phyloP scores from a whole-genome alignment of 1,140 invertebrate genomes.

The Cotesia glomerata region DNA sequence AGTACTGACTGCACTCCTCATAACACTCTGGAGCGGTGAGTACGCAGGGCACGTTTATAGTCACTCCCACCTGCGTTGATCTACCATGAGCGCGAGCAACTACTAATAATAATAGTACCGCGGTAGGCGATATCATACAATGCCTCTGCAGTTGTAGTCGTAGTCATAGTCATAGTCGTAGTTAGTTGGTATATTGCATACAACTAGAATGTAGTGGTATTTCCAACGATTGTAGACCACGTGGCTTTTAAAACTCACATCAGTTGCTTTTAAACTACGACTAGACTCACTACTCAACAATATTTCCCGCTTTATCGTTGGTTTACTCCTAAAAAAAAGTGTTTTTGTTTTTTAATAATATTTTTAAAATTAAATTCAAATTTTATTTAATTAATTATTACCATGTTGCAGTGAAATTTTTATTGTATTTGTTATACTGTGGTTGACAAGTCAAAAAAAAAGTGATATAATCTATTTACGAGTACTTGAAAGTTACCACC shows the following conservation, averaged over 20 bases:
- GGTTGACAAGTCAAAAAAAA: slow-evolving; percentile 4
- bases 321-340: not conserved
- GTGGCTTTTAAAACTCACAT: no score
- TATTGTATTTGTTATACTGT: not conserved
- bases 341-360: not conserved
- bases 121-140: slow-evolving; percentile 34
- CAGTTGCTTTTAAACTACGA: no score
- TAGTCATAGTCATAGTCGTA: not conserved
- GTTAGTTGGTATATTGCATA: slow-evolving; percentile 24
- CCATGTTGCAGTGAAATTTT: no score
- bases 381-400: not conserved
- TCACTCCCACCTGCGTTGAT: slow-evolving; percentile 61
- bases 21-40: slow-evolving; percentile 14
- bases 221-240: no score
- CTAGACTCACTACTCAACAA: not conserved
- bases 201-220: not conserved
- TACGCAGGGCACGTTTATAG: slow-evolving; percentile 49
- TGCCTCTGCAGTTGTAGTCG: no score
- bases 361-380: no score
- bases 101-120: slow-evolving; percentile 39
- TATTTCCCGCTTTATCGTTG: slow-evolving; percentile 13
- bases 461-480: not conserved
- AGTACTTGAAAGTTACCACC: not conserved
- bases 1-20: slow-evolving; percentile 30
- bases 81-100: slow-evolving; percentile 42